phyloP scores from a whole-genome alignment of 2,888 invertebrate genomes.

The Lordiphosa andalusiaca region DNA sequence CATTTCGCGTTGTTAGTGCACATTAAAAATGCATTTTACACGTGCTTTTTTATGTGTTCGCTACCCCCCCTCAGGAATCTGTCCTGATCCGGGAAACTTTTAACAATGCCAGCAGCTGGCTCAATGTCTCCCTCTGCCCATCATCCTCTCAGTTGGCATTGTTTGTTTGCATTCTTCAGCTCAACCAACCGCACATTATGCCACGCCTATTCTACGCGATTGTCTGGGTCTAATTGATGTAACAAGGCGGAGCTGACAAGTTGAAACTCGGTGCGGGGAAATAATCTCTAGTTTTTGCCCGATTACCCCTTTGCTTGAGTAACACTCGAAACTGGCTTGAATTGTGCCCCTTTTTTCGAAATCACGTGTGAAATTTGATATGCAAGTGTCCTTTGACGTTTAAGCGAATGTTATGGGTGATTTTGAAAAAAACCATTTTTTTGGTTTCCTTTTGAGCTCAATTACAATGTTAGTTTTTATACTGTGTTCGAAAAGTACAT shows the following conservation, averaged over 20 bases:
- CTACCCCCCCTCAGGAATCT: conserved; percentile 41
- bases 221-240: conserved; percentile 52
- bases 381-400: conserved; percentile 60
- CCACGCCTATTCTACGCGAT: conserved; percentile 20
- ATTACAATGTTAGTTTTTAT: conserved; percentile 75
- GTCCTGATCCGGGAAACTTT: conserved; percentile 77
- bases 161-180: conserved; percentile 41
- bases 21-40: conserved; percentile 71
- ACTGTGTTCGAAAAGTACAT: conserved; percentile 1
- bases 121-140: conserved; percentile 23
- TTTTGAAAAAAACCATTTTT: conserved; percentile 61
- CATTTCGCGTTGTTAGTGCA: conserved; percentile 58
- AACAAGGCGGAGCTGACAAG: conserved; percentile 40
- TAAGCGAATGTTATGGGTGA: conserved; percentile 40
- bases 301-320: conserved; percentile 60
- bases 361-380: conserved; percentile 73
- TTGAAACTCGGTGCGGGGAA: conserved; percentile 12
- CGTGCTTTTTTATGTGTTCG: conserved; percentile 31
- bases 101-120: conserved; percentile 77
- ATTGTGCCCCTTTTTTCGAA: conserved; percentile 31
- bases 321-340: conserved; percentile 44
- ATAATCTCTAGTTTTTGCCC: conserved; percentile 64
- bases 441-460: conserved; percentile 80
- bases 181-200: conserved; percentile 58
- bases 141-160: neutral